Evolutionary conservation across 2,113 vertebrate species (phyloP).

Genomic region (Rhegmatorhina hoffmannsi): DNA sequence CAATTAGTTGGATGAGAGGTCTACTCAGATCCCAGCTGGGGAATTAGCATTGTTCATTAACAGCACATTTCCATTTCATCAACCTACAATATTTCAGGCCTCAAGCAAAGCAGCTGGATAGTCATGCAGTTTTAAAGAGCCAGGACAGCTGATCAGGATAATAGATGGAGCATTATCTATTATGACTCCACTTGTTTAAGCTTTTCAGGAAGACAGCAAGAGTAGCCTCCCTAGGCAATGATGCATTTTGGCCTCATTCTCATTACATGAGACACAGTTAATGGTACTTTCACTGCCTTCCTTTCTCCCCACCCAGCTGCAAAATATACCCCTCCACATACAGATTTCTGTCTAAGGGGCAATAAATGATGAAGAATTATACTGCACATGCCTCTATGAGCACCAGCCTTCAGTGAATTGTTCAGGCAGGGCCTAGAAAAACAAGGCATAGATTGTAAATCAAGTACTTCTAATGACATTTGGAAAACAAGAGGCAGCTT

Average conservation of each 20-base stretch:
- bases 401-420: not conserved
- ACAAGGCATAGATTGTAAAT: not conserved
- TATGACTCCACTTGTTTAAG: not conserved
- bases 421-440: not conserved
- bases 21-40: conserved; percentile 35
- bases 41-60: conserved; percentile 58
- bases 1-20: conserved; percentile 43
- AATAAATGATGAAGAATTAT: not conserved
- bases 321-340: not conserved
- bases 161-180: not conserved
- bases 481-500: not conserved
- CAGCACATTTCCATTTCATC: conserved; percentile 29
- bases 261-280: not conserved
- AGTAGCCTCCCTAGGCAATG: not conserved
- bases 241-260: not conserved
- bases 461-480: not conserved
- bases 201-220: not conserved
- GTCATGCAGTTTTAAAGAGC: conserved; percentile 32
- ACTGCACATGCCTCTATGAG: not conserved
- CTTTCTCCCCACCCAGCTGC: not conserved
- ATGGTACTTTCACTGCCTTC: not conserved
- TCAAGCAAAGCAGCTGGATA: conserved; percentile 49
- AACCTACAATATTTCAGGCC: not conserved
- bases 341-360: not conserved
- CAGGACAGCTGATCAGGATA: not conserved